phyloP scores from a whole-genome alignment of 2,113 vertebrate species.

The Tachysurus fulvidraco region DNA sequence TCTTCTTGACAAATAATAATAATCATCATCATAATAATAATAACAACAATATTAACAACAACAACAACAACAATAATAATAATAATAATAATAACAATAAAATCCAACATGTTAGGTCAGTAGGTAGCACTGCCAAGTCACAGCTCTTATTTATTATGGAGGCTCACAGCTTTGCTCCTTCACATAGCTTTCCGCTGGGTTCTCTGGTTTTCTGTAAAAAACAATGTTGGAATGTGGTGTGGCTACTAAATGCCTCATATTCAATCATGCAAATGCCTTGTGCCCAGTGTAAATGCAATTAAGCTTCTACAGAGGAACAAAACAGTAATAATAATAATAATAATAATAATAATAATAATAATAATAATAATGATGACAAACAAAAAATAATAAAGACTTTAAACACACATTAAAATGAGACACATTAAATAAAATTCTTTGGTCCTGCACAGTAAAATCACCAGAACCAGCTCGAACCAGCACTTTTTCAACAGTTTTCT shows the following conservation, averaged over 20 bases:
- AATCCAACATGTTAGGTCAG: background rate
- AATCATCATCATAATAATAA: background rate
- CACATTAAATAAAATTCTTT: conserved; percentile 9
- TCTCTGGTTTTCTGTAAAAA: background rate
- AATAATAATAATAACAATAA: conserved; percentile 1
- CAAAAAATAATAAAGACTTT: background rate
- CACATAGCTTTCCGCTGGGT: background rate
- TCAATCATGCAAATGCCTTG: no score
- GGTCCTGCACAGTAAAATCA: conserved; percentile 28
- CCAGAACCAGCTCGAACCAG: background rate
- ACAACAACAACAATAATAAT: background rate
- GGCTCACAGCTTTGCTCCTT: background rate
- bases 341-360: no score
- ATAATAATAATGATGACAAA: background rate
- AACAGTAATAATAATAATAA: background rate
- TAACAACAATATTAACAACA: background rate
- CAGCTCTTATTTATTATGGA: background rate
- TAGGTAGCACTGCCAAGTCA: background rate
- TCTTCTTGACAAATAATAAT: background rate
- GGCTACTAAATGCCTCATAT: background rate
- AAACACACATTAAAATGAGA: conserved; percentile 9
- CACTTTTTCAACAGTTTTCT: background rate
- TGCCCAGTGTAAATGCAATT: background rate
- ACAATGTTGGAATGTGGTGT: background rate
- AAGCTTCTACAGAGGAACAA: background rate